Conservation (phyloP, 2,888 invertebrate species). For the Mesodorylaimus sp. region DNA sequence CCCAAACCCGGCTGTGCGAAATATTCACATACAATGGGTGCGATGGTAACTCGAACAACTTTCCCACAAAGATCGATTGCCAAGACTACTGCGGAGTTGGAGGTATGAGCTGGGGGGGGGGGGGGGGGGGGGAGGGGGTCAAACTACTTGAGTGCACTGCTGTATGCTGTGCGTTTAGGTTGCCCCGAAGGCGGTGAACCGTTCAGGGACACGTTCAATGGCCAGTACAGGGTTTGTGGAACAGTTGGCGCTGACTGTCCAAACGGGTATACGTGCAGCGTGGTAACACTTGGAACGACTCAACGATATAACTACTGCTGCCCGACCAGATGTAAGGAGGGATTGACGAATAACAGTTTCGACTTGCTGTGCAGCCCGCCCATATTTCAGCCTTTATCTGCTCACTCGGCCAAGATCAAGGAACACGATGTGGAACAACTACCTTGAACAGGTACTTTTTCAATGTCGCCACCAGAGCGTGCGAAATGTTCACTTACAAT, state of each 20-base stretch:
- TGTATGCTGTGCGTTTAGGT: background rate
- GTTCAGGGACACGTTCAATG: conserved; percentile 24
- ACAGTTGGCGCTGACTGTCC: conserved; percentile 24
- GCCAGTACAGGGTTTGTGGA: conserved; percentile 23
- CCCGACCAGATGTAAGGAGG: conserved; percentile 5
- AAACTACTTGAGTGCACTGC: background rate
- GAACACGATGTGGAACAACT: conserved; percentile 15
- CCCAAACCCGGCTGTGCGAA: conserved; percentile 12
- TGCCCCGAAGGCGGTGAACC: conserved; percentile 29
- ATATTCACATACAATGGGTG: too few species aligned
- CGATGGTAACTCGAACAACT: too few species aligned
- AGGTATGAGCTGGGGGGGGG: too few species aligned
- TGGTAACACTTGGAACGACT: conserved; percentile 19
- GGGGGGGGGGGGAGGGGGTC: background rate
- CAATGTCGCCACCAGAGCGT: conserved; percentile 25
- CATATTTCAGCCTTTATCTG: conserved; percentile 19
- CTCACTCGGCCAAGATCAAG: conserved; percentile 23
- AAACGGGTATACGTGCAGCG: conserved; percentile 26
- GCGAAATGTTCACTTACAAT: conserved; percentile 26
- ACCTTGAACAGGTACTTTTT: conserved; percentile 25
- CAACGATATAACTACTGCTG: conserved; percentile 17
- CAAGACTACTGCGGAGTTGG: conserved; percentile 22
- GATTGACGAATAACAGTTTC: background rate
- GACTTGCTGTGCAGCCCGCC: background rate
- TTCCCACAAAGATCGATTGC: conserved; percentile 24